Percentiles rank a stretch among this genome's conserved stretches.
These are phyloP conservation scores for Hedychridium roseum DNA, from an alignment of 2,888 invertebrate species.

Conservation along the genomic window DNA sequence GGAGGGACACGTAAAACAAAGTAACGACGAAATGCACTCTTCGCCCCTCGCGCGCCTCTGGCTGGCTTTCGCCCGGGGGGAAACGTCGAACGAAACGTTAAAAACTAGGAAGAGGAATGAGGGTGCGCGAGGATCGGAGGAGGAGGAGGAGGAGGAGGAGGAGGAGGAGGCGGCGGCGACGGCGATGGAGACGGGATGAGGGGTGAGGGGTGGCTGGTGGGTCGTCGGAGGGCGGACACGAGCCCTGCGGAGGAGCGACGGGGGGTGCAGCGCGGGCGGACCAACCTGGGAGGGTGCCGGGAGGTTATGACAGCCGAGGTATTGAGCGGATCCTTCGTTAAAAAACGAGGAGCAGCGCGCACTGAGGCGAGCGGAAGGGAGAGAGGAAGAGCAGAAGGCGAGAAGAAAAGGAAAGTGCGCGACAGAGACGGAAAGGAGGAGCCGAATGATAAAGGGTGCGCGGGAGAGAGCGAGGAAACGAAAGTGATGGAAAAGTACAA, in stretches of 20 bases:
- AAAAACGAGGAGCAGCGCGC: slow-evolving; percentile 56
- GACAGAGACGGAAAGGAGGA: slow-evolving; percentile 21
- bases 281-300: slow-evolving; percentile 49
- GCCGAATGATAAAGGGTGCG: slow-evolving; percentile 11
- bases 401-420: slow-evolving; percentile 14
- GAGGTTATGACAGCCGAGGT: slow-evolving; percentile 64
- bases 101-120: slow-evolving; percentile 57
- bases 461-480: slow-evolving; percentile 22
- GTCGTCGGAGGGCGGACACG: slow-evolving; percentile 29
- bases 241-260: slow-evolving; percentile 37
- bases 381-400: slow-evolving; percentile 28
- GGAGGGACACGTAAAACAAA: slow-evolving; percentile 58
- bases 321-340: slow-evolving; percentile 64
- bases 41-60: slow-evolving; percentile 36
- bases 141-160: slow-evolving; percentile 26
- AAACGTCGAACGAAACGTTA: slow-evolving; percentile 63
- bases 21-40: slow-evolving; percentile 62
- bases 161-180: slow-evolving; percentile 16
- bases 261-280: slow-evolving; percentile 36
- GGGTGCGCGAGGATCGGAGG: slow-evolving; percentile 25
- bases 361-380: slow-evolving; percentile 45
- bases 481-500: slow-evolving; percentile 22
- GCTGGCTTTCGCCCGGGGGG: slow-evolving; percentile 47
- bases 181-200: slow-evolving; percentile 15
- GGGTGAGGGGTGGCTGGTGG: slow-evolving; percentile 33